These are phyloP conservation scores for Syrista parreyssii DNA, from an alignment of 2,888 invertebrate species.

Conservation along the genomic window DNA sequence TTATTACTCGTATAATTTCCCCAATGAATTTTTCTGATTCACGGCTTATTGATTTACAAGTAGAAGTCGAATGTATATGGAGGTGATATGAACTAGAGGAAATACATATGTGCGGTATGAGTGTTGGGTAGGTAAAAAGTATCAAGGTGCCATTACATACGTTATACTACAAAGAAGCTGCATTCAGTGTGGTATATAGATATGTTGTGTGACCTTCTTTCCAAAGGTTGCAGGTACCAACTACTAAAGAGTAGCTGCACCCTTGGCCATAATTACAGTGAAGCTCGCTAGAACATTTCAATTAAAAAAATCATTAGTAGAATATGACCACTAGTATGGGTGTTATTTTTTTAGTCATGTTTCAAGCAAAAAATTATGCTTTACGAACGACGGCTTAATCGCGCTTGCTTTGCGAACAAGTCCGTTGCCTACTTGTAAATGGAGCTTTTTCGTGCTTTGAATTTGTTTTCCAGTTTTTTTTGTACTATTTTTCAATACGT, in stretches of 20 bases:
- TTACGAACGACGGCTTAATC: not conserved
- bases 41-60: not conserved
- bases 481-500: not conserved
- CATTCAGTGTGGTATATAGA: not conserved
- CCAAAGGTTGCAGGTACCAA: not conserved
- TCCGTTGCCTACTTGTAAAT: not conserved
- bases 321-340: not conserved
- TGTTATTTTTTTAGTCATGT: not conserved
- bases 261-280: conserved; percentile 22
- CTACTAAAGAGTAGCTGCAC: not conserved
- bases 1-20: not conserved
- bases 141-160: not conserved
- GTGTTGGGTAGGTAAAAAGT: not conserved
- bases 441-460: not conserved
- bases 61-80: not conserved
- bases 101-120: not conserved
- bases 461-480: too few species aligned
- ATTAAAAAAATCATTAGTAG: conserved; percentile 22
- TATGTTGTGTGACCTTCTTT: not conserved
- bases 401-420: not conserved
- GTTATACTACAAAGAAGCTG: not conserved
- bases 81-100: not conserved
- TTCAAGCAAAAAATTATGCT: not conserved
- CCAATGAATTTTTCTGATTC: not conserved
- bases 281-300: conserved; percentile 10